Evolutionary conservation across 2,888 invertebrate genomes (phyloP), one percentile per base, ranked within the genome.

Genomic region (Dascillus cervinus): DNA sequence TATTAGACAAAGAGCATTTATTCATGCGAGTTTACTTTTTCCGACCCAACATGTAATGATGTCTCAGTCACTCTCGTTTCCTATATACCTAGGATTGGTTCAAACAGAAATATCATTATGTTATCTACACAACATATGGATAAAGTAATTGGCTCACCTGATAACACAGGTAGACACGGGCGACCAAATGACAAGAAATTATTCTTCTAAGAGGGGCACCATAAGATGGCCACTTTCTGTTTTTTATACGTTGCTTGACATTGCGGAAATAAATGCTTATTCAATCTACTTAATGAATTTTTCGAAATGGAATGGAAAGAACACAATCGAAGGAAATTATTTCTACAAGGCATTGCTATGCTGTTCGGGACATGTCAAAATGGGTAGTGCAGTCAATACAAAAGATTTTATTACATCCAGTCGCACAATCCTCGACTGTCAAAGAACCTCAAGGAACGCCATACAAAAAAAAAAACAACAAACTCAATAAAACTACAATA

Each of bases 31-130:
- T 10, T 23, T 23, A 4, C 11, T 9, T 23, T 23, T 23, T 12
- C 23, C 23, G 6, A 23, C 11, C 22, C 23, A 3, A 23, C 5
- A 4, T 23, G 11, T 6, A n/a, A n/a, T 6, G 3, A n/a, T 3
- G 11, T 13, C 5, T 13, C 23, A 23, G 23, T 23, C 4, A 23
- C 23, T 23, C 23, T 23, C 10, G 23, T 23, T n/a, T 23, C 6
- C 6, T 9, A 23, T 13, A n/a, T 23, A 4, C 6, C 23, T 10
- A 3, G 11, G 12, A n/a, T 9, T 12, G 12, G 12, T 10, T 13
- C 11, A 9, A 23, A 11, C 11, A 23, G n/a, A 10, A 23, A 23
- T 10, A 6, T 23, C 5, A 10, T 23, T 23, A 6, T 23, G 3
- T 10, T 23, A 23, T 23, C 10, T 6, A 23, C 11, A n/a, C 23